phyloP scores from a whole-genome alignment of 2,888 invertebrate genomes.

The Altica lythri region DNA sequence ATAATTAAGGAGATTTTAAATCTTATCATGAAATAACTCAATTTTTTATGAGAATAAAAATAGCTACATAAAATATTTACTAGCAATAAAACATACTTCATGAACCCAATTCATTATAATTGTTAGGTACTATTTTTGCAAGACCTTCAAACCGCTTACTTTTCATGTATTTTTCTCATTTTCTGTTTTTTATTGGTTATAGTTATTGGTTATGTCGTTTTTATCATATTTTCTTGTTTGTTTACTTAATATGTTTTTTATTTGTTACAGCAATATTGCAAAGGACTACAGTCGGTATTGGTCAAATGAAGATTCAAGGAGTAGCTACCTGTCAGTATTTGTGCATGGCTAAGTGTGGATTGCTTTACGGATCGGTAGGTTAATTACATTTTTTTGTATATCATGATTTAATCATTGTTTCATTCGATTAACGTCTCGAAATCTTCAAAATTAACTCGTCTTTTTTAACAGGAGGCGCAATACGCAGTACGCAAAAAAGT shows the following conservation, averaged over 20 bases:
- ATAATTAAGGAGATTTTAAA: no score
- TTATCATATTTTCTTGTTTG: no score
- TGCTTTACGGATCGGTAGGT: conserved; percentile 88
- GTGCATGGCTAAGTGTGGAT: conserved; percentile 88
- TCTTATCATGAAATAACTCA: no score
- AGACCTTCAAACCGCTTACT: background rate
- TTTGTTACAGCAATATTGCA: conserved; percentile 71
- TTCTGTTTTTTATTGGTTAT: background rate
- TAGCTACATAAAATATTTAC: no score
- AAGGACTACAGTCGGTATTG: conserved; percentile 72
- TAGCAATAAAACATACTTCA: no score
- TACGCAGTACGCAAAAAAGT: no score
- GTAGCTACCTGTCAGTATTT: conserved; percentile 85
- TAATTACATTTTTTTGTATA: conserved; percentile 32
- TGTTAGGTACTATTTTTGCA: no score
- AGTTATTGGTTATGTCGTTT: no score
- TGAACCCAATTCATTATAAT: no score
- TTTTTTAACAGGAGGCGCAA: conserved; percentile 1
- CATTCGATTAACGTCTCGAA: conserved; percentile 1
- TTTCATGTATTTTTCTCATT: background rate
- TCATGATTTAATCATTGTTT: conserved; percentile 7
- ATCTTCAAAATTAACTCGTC: conserved; percentile 9
- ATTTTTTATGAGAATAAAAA: no score
- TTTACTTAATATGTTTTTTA: conserved; percentile 26
- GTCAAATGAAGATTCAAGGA: conserved; percentile 86